A percentile compares a stretch with the other conserved stretches of the same genome.
These are phyloP conservation scores for Paramormyrops kingsleyae DNA, from an alignment of 2,113 vertebrate species.

Conservation along the genomic window DNA sequence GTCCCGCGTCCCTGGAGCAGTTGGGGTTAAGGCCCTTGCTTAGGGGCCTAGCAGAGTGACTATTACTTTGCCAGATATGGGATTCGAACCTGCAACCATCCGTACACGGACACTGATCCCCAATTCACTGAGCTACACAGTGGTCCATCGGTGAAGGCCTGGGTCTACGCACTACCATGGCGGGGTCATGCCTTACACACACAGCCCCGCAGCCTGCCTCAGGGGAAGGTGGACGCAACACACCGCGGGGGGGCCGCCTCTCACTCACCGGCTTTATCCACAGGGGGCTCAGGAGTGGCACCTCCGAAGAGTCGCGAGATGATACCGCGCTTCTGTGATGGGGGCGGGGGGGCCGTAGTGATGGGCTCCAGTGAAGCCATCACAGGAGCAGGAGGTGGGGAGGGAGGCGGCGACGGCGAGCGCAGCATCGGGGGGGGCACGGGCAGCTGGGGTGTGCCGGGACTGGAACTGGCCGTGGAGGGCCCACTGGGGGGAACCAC, in stretches of 20 bases:
- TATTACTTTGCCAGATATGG: background rate
- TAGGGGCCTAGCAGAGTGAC: background rate
- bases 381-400: conserved; percentile 19
- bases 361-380: conserved; percentile 43
- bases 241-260: background rate
- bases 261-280: conserved; percentile 62
- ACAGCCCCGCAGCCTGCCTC: background rate
- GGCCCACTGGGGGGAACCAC: conserved; percentile 67
- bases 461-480: conserved; percentile 82
- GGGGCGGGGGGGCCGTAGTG: rapidly evolving
- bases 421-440: conserved; percentile 40
- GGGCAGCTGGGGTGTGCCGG: conserved; percentile 72
- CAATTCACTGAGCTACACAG: conserved; percentile 32
- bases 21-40: background rate
- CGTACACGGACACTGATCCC: background rate
- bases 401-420: conserved; percentile 40
- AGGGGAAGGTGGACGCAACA: background rate
- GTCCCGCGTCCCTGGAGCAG: background rate
- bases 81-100: background rate
- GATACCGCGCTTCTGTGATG: conserved; percentile 69
- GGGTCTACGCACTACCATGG: background rate
- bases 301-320: conserved; percentile 84
- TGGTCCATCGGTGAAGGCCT: conserved; percentile 40
- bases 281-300: conserved; percentile 44
- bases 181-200: background rate